A percentile compares a stretch with the other conserved stretches of the same genome.
These are phyloP conservation scores for Phalanger gymnotis DNA, from an alignment of 2,797 vertebrate species.

Conservation along the genomic window DNA sequence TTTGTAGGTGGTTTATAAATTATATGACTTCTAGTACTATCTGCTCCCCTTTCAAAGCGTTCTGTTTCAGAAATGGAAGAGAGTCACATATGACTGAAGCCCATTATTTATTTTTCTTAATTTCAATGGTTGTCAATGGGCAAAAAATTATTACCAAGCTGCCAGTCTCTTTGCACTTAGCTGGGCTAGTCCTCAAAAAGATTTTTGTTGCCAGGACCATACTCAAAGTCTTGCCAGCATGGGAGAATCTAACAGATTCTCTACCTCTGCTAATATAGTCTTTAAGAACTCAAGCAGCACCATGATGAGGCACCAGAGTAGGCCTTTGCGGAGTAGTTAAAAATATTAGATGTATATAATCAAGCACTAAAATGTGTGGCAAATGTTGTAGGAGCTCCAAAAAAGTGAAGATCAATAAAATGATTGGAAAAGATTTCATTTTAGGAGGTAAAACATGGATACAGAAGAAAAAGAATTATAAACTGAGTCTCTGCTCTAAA, in stretches of 20 bases:
- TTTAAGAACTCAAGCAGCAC: neutral
- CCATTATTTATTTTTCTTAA: neutral
- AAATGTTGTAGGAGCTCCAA: neutral
- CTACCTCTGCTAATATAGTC: neutral
- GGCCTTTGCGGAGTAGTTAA: neutral
- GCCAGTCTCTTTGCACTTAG: neutral
- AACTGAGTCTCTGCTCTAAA: neutral
- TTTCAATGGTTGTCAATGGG: neutral
- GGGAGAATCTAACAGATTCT: neutral
- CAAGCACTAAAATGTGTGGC: neutral
- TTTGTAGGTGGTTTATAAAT: neutral
- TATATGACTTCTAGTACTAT: neutral
- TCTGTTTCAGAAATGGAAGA: neutral
- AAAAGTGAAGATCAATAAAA: neutral
- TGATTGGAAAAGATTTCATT: neutral
- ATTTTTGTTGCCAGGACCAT: neutral
- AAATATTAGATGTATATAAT: neutral
- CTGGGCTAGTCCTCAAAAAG: neutral
- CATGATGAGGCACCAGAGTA: neutral
- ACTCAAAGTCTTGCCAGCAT: neutral
- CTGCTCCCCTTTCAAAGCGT: neutral
- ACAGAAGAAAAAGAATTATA: neutral
- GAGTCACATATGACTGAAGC: neutral
- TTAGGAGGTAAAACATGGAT: neutral
- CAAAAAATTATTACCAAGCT: neutral